phyloP scores from a whole-genome alignment of 64 coral and sea anemone genomes.

The Catalaphyllia jardinei region DNA sequence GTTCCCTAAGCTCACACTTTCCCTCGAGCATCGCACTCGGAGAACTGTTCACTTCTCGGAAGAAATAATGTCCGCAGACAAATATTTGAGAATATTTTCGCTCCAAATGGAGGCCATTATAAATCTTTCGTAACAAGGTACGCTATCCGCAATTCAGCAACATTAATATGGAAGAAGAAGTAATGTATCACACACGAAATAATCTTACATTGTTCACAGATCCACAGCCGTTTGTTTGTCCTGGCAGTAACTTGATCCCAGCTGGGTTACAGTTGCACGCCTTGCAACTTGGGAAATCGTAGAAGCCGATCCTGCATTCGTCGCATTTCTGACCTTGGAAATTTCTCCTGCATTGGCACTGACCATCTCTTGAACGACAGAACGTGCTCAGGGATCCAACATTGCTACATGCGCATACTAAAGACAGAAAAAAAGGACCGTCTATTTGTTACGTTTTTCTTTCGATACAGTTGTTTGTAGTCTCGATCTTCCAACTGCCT shows the following conservation, averaged over 20 bases:
- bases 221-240: constrained; percentile 65
- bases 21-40: too few species aligned
- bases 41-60: too few species aligned
- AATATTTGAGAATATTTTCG: too few species aligned
- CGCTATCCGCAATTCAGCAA: too few species aligned
- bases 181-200: too few species aligned
- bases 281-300: constrained; percentile 83
- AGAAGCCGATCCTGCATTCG: constrained; percentile 86
- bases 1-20: too few species aligned
- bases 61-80: too few species aligned
- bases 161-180: too few species aligned
- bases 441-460: not conserved
- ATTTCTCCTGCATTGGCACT: constrained; percentile 86
- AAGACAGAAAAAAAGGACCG: not conserved
- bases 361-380: constrained; percentile 77
- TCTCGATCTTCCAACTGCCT: not conserved
- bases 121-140: too few species aligned
- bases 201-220: constrained; percentile 46
- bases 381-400: constrained; percentile 85
- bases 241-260: constrained; percentile 70
- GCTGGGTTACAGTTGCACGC: constrained; percentile 86
- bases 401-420: constrained; percentile 82
- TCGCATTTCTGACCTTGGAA: constrained; percentile 85
- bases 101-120: too few species aligned
- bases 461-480: too few species aligned